Base-by-base conservation (phyloP, 2,113 vertebrate genomes). In the Elgaria multicarinata region DNA sequence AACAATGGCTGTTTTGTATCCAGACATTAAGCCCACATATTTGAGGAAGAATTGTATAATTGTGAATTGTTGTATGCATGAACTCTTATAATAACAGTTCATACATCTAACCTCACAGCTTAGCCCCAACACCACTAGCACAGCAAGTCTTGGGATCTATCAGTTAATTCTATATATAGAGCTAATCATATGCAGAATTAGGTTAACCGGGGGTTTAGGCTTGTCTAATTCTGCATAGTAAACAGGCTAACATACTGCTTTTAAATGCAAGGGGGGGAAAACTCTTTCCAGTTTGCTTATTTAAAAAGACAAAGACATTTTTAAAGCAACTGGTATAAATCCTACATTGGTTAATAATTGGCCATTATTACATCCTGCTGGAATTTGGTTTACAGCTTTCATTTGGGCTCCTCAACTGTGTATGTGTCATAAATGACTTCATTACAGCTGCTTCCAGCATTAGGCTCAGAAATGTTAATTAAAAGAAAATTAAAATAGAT, bases 361-460 rank as follows among this genome's bases (percentile, higher is more conserved):
- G 13, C 10, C 72, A 89, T 87, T 90, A 86, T 33, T 83, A 77
- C 82, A 81, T 90, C 50, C 88, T 92, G 26, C 4, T 3, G 0
- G 26, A 93, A 87, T 89, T 24, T 85, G 33, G 64, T 79, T 88
- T 91, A 42, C 74, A 88, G 55, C 77, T 20, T 85, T 91, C 89
- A n/a, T n/a, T 69, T 8, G 87, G 55, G 64, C 10, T 89, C 1
- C 0, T 77, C 14, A 87, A 81, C 20, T 58, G 8, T 69, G 69
- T n/a, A n/a, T 24, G 8, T 90, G 72, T 86, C 71, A 74, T 50
- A 18, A 92, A 71, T 69, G 86, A 87, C 84, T 93, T 90, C 64
- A 50, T 86, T 78, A 71, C 0, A 0, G 10, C 58, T 53, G 72
- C 88, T 4, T 91, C 78, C 36, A 71, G 55, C 64, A 86, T 33